phyloP scores from a whole-genome alignment of 1,140 invertebrate genomes.

The Drosophila bocki region DNA sequence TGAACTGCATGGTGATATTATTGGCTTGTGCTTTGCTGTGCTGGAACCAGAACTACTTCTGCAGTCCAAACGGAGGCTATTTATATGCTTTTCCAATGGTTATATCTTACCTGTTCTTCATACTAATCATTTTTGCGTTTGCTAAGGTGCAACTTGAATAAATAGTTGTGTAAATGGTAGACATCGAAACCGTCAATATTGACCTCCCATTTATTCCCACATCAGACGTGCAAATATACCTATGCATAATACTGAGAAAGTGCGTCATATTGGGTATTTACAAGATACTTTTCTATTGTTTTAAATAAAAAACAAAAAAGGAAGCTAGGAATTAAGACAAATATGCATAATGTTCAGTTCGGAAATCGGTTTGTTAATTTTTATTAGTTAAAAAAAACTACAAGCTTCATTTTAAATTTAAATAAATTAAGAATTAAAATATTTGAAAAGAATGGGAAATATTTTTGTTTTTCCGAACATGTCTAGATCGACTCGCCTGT shows the following conservation, averaged over 20 bases:
- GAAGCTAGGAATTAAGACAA: too few relatives aligned
- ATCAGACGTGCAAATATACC: neutral
- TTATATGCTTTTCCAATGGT: constrained; percentile 1
- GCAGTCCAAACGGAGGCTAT: neutral
- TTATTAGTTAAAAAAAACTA: too few relatives aligned
- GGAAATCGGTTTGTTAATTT: too few relatives aligned
- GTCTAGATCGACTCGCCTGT: too few relatives aligned
- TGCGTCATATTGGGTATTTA: neutral
- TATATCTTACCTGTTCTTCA: neutral
- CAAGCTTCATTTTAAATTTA: too few relatives aligned
- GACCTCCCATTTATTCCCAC: neutral
- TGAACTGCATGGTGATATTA: constrained; percentile 8
- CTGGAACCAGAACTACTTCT: constrained; percentile 9
- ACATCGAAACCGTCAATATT: neutral
- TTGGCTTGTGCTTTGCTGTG: neutral
- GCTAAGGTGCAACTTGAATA: constrained; percentile 1
- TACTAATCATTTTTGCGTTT: neutral
- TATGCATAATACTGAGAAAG: neutral
- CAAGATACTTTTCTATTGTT: neutral
- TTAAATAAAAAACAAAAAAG: too few relatives aligned
- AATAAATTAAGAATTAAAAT: too few relatives aligned
- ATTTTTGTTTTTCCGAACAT: too few relatives aligned
- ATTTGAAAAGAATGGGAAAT: too few relatives aligned
- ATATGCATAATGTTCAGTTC: too few relatives aligned
- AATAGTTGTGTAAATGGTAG: neutral